Percentiles rank a stretch among this genome's conserved stretches.
Evolutionary conservation across 2,113 vertebrate genomes (phyloP).

Genomic region (Vulpes lagopus): DNA sequence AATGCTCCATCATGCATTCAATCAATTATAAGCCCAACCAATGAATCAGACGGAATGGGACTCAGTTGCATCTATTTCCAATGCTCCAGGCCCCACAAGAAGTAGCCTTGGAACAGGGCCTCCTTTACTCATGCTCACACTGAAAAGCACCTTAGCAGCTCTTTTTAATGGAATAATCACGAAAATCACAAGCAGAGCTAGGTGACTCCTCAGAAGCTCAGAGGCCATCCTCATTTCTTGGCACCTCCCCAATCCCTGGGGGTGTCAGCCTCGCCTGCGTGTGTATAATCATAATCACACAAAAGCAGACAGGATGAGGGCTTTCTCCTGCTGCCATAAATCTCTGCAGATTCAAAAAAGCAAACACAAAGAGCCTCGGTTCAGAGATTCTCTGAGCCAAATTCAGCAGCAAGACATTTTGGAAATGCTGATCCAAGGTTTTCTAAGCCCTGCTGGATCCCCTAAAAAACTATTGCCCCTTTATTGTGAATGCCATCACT

Average conservation of each 20-base stretch:
- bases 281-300: neutral
- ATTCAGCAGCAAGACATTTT: neutral
- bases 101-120: too few relatives aligned
- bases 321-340: neutral
- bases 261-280: rapidly evolving
- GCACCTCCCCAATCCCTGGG: neutral
- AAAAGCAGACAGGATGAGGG: neutral
- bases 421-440: neutral
- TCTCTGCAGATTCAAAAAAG: neutral
- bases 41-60: neutral
- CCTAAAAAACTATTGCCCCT: neutral
- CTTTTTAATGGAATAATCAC: neutral
- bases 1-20: neutral
- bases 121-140: rapidly evolving
- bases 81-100: neutral
- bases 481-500: neutral
- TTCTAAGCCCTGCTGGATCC: neutral
- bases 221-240: neutral
- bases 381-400: neutral
- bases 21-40: neutral
- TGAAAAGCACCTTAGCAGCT: neutral
- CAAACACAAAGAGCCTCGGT: neutral
- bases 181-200: neutral
- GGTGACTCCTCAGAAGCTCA: neutral
- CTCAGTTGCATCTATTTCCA: neutral